phyloP scores from a whole-genome alignment of 92 coral and sea anemone species.

The Desmophyllum pertusum region DNA sequence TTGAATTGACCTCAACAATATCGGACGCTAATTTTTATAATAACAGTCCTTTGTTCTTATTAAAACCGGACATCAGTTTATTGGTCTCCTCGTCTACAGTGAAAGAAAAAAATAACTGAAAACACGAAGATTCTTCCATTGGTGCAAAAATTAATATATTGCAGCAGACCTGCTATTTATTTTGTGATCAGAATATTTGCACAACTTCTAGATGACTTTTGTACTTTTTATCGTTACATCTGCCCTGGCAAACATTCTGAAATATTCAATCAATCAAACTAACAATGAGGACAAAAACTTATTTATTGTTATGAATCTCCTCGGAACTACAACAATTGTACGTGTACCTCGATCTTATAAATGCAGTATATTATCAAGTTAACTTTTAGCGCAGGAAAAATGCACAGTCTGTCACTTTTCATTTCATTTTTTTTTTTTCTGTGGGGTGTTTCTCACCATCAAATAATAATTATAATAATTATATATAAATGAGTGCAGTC shows the following conservation, averaged over 20 bases:
- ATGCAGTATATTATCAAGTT: slow-evolving; percentile 10
- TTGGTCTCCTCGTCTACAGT: slow-evolving; percentile 27
- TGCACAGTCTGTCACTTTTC: not conserved
- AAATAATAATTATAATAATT: not conserved
- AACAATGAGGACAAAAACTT: slow-evolving; percentile 23
- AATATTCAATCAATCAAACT: slow-evolving; percentile 27
- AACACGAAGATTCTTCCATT: slow-evolving; percentile 35
- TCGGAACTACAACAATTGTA: not conserved
- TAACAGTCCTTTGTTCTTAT: slow-evolving; percentile 42
- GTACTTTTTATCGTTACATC: slow-evolving; percentile 29
- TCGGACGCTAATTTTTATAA: slow-evolving; percentile 44
- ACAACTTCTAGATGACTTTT: slow-evolving; percentile 31
- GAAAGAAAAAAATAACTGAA: slow-evolving; percentile 37
- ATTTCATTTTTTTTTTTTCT: not conserved
- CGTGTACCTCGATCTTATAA: slow-evolving; percentile 11
- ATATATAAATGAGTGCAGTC: not conserved
- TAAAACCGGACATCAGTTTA: slow-evolving; percentile 29
- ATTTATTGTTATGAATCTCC: slow-evolving; percentile 31
- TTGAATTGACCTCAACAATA: slow-evolving; percentile 21
- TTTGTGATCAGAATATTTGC: slow-evolving; percentile 53
- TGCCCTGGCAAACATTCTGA: not conserved
- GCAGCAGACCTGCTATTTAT: slow-evolving; percentile 77
- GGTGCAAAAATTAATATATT: slow-evolving; percentile 67
- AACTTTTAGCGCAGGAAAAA: not conserved
- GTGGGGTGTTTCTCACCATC: not conserved